A percentile compares a stretch with the other conserved stretches of the same genome.
phyloP scores from a whole-genome alignment of 2,113 vertebrate genomes.

The Helogale parvula region DNA sequence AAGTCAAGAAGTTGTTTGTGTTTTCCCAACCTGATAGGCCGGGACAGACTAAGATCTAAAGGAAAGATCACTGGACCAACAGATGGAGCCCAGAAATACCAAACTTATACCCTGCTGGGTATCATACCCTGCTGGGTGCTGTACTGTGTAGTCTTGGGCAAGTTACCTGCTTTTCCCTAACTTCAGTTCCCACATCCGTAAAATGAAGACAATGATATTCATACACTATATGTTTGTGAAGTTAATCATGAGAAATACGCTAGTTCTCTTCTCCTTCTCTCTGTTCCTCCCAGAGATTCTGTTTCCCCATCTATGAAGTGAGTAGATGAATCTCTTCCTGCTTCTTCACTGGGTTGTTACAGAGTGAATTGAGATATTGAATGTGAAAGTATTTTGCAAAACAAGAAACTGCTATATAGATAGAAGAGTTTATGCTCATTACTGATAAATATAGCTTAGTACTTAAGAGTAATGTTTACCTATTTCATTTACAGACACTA shows the following conservation, averaged over 20 bases:
- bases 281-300: background rate
- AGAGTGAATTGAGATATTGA: background rate
- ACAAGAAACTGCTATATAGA: background rate
- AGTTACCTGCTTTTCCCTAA: background rate
- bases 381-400: slow-evolving; percentile 2
- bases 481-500: slow-evolving; percentile 46
- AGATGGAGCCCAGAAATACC: background rate
- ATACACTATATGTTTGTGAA: background rate
- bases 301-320: background rate
- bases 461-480: background rate
- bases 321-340: background rate
- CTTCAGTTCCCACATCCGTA: background rate
- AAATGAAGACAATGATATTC: background rate
- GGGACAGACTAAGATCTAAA: background rate
- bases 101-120: rapidly evolving
- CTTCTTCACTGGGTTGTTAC: background rate
- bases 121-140: rapidly evolving
- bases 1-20: background rate
- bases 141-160: background rate
- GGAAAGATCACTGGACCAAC: background rate
- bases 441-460: background rate
- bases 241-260: background rate
- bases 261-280: background rate
- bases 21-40: background rate
- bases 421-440: background rate